These are phyloP conservation scores for Hypselothyrea guttata DNA, from an alignment of 2,888 invertebrate species.

Conservation along the genomic window DNA sequence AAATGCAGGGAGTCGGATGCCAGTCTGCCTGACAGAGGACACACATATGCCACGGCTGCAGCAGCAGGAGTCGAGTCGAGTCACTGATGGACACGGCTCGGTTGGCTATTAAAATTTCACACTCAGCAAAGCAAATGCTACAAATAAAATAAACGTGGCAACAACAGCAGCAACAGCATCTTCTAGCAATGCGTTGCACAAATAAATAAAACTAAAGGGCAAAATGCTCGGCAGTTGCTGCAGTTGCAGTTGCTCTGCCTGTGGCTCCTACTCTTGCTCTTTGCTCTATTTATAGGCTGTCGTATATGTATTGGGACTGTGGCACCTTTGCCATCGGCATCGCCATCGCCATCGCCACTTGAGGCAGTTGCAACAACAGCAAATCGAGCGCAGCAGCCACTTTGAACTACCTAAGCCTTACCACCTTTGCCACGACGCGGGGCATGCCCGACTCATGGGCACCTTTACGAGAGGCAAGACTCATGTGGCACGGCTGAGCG, in stretches of 20 bases:
- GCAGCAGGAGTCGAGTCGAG: slow-evolving; percentile 43
- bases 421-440: not conserved
- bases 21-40: slow-evolving; percentile 53
- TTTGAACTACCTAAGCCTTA: too few species aligned
- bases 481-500: too few species aligned
- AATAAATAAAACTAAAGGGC: slow-evolving; percentile 71
- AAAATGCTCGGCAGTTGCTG: slow-evolving; percentile 47
- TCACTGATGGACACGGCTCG: slow-evolving; percentile 71
- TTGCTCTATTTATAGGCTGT: slow-evolving; percentile 57
- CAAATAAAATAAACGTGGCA: slow-evolving; percentile 74
- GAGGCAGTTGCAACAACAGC: slow-evolving; percentile 34
- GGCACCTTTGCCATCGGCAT: slow-evolving; percentile 69
- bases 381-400: slow-evolving; percentile 28
- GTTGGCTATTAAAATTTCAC: slow-evolving; percentile 79
- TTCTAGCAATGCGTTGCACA: slow-evolving; percentile 53
- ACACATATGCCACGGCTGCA: slow-evolving; percentile 52
- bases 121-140: slow-evolving; percentile 75
- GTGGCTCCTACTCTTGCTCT: slow-evolving; percentile 9
- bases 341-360: slow-evolving; percentile 68
- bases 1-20: slow-evolving; percentile 30
- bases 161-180: slow-evolving; percentile 12
- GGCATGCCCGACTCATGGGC: slow-evolving; percentile 1
- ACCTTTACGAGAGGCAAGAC: slow-evolving; percentile 15
- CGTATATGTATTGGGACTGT: slow-evolving; percentile 1
- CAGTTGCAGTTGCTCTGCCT: slow-evolving; percentile 41